These are phyloP conservation scores for Leptinotarsa texana DNA, from an alignment of 1,140 invertebrate species.

Conservation along the genomic window DNA sequence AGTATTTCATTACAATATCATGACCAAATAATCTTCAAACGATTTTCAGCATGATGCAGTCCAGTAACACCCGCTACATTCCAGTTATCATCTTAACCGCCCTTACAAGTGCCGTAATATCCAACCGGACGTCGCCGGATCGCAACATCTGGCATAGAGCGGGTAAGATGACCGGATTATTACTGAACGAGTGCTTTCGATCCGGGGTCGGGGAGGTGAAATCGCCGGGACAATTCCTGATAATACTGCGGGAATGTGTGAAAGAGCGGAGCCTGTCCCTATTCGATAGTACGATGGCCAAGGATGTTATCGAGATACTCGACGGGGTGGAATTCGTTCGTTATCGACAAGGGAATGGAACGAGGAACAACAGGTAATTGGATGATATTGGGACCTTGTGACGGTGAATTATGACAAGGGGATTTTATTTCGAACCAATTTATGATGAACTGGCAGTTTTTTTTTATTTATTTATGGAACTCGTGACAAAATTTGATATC, in stretches of 20 bases:
- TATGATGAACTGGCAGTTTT: too few species aligned
- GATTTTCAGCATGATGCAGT: conserved; percentile 12
- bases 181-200: conserved; percentile 15
- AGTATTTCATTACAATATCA: too few species aligned
- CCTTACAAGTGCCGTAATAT: background rate
- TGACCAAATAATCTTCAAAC: too few species aligned
- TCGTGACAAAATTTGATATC: too few species aligned
- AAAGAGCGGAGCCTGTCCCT: background rate
- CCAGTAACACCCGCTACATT: background rate
- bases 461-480: too few species aligned
- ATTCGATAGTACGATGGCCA: conserved; percentile 5
- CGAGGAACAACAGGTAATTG: conserved; percentile 9
- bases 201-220: background rate
- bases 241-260: conserved; percentile 15
- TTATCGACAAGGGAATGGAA: conserved; percentile 11
- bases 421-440: too few species aligned
- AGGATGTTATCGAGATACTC: conserved; percentile 18
- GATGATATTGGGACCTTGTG: background rate
- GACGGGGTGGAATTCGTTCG: conserved; percentile 17
- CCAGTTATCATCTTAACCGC: background rate
- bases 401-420: too few species aligned
- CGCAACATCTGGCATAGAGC: conserved; percentile 5
- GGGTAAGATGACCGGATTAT: conserved; percentile 23
- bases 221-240: conserved; percentile 13
- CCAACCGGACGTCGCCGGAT: conserved; percentile 2